A percentile compares a stretch with the other conserved stretches of the same genome.
Conservation (phyloP, 2,888 invertebrate species). For the Gandaritis pyraliata region DNA sequence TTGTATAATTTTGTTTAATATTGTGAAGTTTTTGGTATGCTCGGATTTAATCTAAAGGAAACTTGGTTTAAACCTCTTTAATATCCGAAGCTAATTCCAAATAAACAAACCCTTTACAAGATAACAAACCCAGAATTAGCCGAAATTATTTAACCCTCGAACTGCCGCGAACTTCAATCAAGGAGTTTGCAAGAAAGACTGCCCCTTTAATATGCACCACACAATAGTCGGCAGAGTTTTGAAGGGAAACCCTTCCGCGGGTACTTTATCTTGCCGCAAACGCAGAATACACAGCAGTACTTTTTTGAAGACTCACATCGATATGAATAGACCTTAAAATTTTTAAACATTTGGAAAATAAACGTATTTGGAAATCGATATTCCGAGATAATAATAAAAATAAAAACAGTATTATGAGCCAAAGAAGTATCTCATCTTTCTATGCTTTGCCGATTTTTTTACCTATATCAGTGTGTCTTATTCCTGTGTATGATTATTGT, state of each 20-base stretch:
- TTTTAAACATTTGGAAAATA: background rate
- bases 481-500: too few relatives aligned
- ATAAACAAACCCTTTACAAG: constrained; percentile 53
- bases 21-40: too few relatives aligned
- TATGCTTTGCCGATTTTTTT: too few relatives aligned
- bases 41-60: constrained; percentile 9
- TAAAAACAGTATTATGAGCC: too few relatives aligned
- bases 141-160: constrained; percentile 68
- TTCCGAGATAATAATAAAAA: too few relatives aligned
- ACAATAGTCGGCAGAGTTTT: constrained; percentile 78
- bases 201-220: constrained; percentile 78
- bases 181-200: constrained; percentile 69
- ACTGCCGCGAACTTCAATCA: constrained; percentile 74
- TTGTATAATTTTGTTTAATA: too few relatives aligned
- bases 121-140: constrained; percentile 61
- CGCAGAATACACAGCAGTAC: constrained; percentile 30
- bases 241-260: constrained; percentile 73
- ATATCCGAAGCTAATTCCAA: constrained; percentile 48
- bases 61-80: constrained; percentile 30
- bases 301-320: background rate
- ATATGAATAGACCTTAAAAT: background rate
- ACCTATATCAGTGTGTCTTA: too few relatives aligned
- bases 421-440: too few relatives aligned
- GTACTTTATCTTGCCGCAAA: constrained; percentile 78
- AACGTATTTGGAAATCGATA: too few relatives aligned